Conservation (phyloP, 1,140 invertebrate genomes). For the Dolichoris vasculosae region DNA sequence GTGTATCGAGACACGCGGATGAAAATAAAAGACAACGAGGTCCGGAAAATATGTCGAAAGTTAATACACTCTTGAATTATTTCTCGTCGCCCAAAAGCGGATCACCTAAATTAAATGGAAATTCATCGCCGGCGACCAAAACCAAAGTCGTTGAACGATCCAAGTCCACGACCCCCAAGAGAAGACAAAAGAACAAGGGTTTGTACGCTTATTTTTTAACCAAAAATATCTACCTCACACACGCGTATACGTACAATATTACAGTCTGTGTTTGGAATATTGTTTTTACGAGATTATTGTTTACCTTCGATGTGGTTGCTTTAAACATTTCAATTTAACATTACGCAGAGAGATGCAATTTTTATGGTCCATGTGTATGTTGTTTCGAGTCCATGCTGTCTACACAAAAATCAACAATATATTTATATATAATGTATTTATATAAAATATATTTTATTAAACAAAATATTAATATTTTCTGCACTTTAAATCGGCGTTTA, state of each 20-base stretch:
- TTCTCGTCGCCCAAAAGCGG: constrained; percentile 65
- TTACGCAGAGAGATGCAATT: background rate
- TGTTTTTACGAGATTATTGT: too few relatives aligned
- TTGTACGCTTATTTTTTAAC: background rate
- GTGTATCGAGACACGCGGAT: too few relatives aligned
- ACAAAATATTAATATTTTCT: too few relatives aligned
- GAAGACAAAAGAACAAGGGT: constrained; percentile 63
- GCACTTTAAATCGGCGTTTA: too few relatives aligned
- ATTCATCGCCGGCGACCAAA: constrained; percentile 50
- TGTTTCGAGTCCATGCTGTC: too few relatives aligned
- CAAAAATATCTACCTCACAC: background rate
- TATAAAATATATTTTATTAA: too few relatives aligned
- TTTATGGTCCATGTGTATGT: constrained; percentile 12
- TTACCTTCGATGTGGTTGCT: background rate
- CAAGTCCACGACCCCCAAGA: constrained; percentile 62
- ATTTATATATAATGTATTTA: too few relatives aligned
- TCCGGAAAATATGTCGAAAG: constrained; percentile 59
- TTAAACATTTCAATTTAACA: background rate
- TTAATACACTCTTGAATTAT: constrained; percentile 69
- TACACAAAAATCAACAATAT: too few relatives aligned
- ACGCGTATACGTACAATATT: too few relatives aligned
- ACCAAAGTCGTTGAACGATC: constrained; percentile 26
- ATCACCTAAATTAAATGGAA: constrained; percentile 48
- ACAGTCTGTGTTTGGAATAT: too few relatives aligned
- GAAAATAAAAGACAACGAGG: too few relatives aligned